Evolutionary conservation across 2,113 vertebrate species (phyloP), one percentile per base, ranked within the genome.

Genomic region (Azemiops feae): DNA sequence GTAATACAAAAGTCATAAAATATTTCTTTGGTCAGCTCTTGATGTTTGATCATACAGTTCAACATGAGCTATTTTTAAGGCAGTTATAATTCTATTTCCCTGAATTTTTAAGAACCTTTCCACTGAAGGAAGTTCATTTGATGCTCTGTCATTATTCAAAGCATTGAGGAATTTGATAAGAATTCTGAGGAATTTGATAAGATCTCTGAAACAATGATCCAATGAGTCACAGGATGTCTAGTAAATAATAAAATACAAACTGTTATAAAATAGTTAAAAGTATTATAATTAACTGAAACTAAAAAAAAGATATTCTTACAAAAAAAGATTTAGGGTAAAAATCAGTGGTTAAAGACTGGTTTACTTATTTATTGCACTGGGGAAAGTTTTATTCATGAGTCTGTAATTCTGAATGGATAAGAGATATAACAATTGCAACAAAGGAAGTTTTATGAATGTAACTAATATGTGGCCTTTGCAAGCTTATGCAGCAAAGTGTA

Each of bases 401-500:
- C 4, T 0, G 93, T 81, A 25, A 22, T 81, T 94, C 94, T 92
- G 18, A 96, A 92, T 3, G 89, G 58, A 92, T 64, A 14, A 93
- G 34, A 93, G 92, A 74, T n/a, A 45, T 5, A 18, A 87, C 4
- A 22, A 85, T 85, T 85, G 30, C 52, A n/a, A 6, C 18, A 50
- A 39, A 74, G 91, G 10, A 39, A 39, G 45, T 69, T 39, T 88
- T 54, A 45, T 20, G 91, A 45, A 54, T 43, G 34, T n/a, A 34
- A 54, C 20, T 69, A 53, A 43, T 50, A 39, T 22, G 4, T 20
- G n/a, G 88, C 87, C 34, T 88, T 54, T 7, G 20, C 74, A 85
- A 27, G 30, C 54, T 93, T 86, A 92, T 94, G 91, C 85, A 94
- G 96, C 97, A 96, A 96, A 0, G 18, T 93, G 91, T 89, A 60